These are phyloP conservation scores for Apomyelois bistriatella DNA, from an alignment of 2,888 invertebrate genomes.

Conservation along the genomic window DNA sequence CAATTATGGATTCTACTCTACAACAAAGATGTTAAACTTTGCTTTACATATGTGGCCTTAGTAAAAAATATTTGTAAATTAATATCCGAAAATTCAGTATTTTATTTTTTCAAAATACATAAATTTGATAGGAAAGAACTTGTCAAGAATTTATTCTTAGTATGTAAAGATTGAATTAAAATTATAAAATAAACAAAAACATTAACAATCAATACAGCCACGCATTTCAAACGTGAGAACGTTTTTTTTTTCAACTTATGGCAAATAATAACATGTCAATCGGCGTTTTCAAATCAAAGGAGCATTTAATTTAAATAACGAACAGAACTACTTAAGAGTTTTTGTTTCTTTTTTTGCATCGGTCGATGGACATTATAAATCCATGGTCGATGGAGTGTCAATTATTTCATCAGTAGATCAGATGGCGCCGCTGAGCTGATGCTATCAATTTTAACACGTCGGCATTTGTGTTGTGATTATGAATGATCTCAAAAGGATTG, in stretches of 20 bases:
- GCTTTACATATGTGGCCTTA: too few relatives aligned
- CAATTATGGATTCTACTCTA: too few relatives aligned
- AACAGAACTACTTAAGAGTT: conserved; percentile 33
- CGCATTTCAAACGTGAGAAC: conserved; percentile 4
- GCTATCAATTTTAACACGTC: conserved; percentile 7
- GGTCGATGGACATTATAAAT: conserved; percentile 38
- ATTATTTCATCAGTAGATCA: conserved; percentile 64
- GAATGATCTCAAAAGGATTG: conserved; percentile 15
- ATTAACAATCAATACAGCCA: background rate
- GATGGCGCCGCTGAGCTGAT: conserved; percentile 35
- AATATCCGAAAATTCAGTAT: too few relatives aligned
- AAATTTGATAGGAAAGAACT: too few relatives aligned
- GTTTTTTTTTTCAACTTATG: conserved; percentile 33
- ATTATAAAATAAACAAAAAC: background rate
- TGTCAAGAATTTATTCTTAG: too few relatives aligned
- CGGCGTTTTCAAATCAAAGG: conserved; percentile 13
- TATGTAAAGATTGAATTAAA: background rate
- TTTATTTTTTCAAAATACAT: too few relatives aligned
- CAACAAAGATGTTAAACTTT: too few relatives aligned
- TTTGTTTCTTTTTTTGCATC: conserved; percentile 43
- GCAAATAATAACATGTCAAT: conserved; percentile 40
- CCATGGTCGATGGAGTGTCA: conserved; percentile 54
- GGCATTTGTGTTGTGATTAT: background rate
- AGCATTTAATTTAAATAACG: conserved; percentile 25
- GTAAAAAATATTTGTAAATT: too few relatives aligned